Percentiles rank a stretch among this genome's conserved stretches.
Evolutionary conservation across 1,140 invertebrate species (phyloP).

Genomic region (Drosophila nannoptera): DNA sequence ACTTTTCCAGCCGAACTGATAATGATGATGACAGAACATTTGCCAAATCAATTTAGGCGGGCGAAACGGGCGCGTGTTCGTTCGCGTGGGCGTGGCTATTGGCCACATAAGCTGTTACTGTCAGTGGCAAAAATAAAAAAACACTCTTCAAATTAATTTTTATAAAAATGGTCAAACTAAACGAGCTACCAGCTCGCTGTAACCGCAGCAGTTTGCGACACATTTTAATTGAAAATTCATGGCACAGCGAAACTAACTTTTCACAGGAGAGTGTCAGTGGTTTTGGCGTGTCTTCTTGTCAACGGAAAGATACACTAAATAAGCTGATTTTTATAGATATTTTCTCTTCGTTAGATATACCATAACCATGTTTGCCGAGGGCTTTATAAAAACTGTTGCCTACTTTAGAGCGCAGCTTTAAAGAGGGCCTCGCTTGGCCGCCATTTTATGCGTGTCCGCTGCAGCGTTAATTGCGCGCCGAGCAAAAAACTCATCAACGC

Average conservation of each 20-base stretch:
- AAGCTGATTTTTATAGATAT: too few relatives aligned
- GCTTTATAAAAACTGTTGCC: slow-evolving; percentile 22
- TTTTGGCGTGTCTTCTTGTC: too few relatives aligned
- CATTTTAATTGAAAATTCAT: slow-evolving; percentile 6
- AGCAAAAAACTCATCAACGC: slow-evolving; percentile 49
- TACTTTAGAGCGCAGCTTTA: slow-evolving; percentile 38
- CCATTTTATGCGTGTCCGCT: slow-evolving; percentile 42
- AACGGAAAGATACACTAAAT: too few relatives aligned
- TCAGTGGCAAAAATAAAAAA: slow-evolving; percentile 2
- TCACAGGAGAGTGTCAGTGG: too few relatives aligned
- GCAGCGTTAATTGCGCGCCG: slow-evolving; percentile 33
- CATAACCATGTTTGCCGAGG: neutral
- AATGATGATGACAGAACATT: slow-evolving; percentile 66
- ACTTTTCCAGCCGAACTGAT: slow-evolving; percentile 46
- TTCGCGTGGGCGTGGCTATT: slow-evolving; percentile 8
- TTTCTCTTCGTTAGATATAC: neutral
- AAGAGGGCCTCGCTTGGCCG: slow-evolving; percentile 32
- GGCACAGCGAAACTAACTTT: too few relatives aligned
- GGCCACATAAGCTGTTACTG: slow-evolving; percentile 12
- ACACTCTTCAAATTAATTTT: too few relatives aligned
- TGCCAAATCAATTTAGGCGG: slow-evolving; percentile 64
- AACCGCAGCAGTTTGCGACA: neutral
- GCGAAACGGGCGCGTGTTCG: slow-evolving; percentile 14
- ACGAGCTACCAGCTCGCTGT: neutral
- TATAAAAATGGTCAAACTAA: neutral